These are phyloP conservation scores for Drosophila neonasuta DNA, from an alignment of 2,888 invertebrate genomes.

Conservation along the genomic window DNA sequence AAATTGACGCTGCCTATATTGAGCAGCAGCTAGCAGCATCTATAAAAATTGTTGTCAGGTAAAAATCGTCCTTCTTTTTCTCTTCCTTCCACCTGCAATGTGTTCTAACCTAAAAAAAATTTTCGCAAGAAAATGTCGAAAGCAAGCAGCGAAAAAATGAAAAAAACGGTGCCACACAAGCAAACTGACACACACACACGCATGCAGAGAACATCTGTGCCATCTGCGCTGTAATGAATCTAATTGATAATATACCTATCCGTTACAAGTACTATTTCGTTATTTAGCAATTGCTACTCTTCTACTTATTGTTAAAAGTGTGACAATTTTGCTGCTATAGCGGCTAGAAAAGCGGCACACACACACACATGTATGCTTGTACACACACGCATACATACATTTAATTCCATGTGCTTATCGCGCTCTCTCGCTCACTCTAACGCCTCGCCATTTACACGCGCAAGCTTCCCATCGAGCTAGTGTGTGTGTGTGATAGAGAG, in stretches of 20 bases:
- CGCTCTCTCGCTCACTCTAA: conserved; percentile 55
- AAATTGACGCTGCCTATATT: conserved; percentile 8
- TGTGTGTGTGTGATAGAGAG: conserved; percentile 6
- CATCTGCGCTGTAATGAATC: conserved; percentile 45
- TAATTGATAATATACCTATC: conserved; percentile 46
- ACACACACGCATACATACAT: conserved; percentile 19
- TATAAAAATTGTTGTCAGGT: conserved; percentile 44
- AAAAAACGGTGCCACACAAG: conserved; percentile 53
- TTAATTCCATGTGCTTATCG: conserved; percentile 65
- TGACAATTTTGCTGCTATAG: conserved; percentile 28
- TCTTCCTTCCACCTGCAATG: conserved; percentile 25
- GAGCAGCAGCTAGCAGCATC: conserved; percentile 32
- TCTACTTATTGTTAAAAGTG: conserved; percentile 25
- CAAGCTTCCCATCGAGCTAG: conserved; percentile 37
- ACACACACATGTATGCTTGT: conserved; percentile 9
- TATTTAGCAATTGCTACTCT: conserved; percentile 25
- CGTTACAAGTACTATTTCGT: conserved; percentile 22
- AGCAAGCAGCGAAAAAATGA: conserved; percentile 22
- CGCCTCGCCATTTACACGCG: conserved; percentile 40
- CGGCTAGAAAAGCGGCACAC: conserved; percentile 38
- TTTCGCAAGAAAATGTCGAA: conserved; percentile 45
- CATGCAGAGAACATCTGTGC: conserved; percentile 7
- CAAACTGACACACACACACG: conserved; percentile 31
- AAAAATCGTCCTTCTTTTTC: conserved; percentile 35
- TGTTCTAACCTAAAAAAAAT: conserved; percentile 52